Base-by-base conservation (phyloP, 1,140 invertebrate genomes). In the Drosophila kepulauana region DNA sequence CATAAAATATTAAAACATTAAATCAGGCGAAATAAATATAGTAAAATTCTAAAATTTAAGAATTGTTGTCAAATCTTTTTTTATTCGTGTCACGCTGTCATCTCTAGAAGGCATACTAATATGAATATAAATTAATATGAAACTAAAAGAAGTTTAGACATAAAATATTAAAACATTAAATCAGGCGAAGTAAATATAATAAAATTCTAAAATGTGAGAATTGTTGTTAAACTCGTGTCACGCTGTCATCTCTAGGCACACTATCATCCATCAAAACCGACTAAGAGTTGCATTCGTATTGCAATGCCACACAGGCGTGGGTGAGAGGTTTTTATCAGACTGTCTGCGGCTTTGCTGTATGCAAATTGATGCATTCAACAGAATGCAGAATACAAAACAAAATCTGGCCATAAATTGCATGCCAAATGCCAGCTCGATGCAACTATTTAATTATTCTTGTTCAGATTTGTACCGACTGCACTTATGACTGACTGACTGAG, bases 261-360 rank as follows among this genome's bases (percentile, higher is more conserved):
- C 38, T 25, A 45, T 25, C 58, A 62, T 35, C 43, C 45, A 48
- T 62, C 41, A 48, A 28, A 13, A 46, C 25, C 8, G 25, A 15
- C 5, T 13, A 11, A 56, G 5, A 16, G 52, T 56, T 56, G 33
- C 52, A 56, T 10, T 20, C 52, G n/a, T 20, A 38, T 52, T 59
- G 3, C 35, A 45, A 59, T 33, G 35, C 35, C 11, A 13, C 48
- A 4, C 5, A 25, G 62, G 15, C 48, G 46, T 63, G 46, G 45
- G 61, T 38, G 56, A 43, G 62, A 33, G 45, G 49, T 51, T 63
- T 63, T 58, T 51, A 68, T 68, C 65, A 68, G 54, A 33, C 45
- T 59, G 64, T 10, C 33, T 52, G 48, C 61, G 48, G 35, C n/a
- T 63, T 11, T 30, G 20, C 33, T 28, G 35, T 20, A 64, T 64